phyloP scores from a whole-genome alignment of 2,113 vertebrate species.

The Saguinus imperator region DNA sequence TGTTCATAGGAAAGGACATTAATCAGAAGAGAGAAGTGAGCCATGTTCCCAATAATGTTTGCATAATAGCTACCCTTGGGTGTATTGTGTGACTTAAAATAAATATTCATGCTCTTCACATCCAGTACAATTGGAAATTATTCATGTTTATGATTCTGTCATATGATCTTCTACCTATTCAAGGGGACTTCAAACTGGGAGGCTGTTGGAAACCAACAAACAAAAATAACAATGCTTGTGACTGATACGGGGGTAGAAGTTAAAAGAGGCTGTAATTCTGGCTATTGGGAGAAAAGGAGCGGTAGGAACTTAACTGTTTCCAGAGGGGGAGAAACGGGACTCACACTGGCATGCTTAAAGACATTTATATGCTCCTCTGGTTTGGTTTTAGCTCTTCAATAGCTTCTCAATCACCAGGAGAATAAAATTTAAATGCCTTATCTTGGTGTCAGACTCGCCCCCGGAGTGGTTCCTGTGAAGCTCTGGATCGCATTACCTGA shows the following conservation, averaged over 20 bases:
- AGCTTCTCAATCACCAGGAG: neutral
- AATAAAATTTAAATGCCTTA: neutral
- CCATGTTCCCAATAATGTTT: constrained; percentile 65
- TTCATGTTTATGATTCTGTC: constrained; percentile 55
- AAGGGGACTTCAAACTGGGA: neutral
- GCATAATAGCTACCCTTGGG: constrained; percentile 71
- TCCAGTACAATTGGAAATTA: constrained; percentile 54
- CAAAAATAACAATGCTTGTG: neutral
- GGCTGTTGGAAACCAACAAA: neutral
- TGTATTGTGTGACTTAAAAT: constrained; percentile 57
- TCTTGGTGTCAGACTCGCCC: neutral
- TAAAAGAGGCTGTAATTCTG: neutral
- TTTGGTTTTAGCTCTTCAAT: neutral
- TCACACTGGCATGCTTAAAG: neutral
- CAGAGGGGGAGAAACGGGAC: neutral
- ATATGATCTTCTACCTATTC: constrained; percentile 8
- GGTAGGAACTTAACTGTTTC: neutral
- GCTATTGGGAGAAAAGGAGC: neutral
- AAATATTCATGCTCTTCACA: constrained; percentile 63
- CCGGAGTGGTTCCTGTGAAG: neutral
- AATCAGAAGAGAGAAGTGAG: constrained; percentile 65
- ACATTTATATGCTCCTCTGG: no score
- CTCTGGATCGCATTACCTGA: fast-evolving
- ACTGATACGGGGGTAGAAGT: neutral
- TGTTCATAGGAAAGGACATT: constrained; percentile 64